Base-by-base conservation (phyloP, 2,888 invertebrate species). In the Acrobasis repandana region DNA sequence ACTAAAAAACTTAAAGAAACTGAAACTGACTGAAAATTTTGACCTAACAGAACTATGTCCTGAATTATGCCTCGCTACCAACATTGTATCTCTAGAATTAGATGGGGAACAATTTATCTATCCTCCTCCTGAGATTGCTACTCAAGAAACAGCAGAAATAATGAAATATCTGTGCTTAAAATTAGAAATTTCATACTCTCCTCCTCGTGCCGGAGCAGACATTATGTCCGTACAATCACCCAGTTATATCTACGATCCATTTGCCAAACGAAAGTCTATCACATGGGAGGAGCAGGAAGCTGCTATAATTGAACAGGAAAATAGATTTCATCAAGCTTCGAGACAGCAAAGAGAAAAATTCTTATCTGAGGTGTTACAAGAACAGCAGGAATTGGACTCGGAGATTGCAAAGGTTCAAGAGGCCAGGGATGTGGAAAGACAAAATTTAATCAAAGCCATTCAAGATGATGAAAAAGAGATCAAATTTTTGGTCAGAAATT, bases 351-450 rank as follows among this genome's bases (percentile, higher is more conserved):
- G 93, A 77, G 93, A 94, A 75, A 95, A 94, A 83, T 93, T 94
- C 73, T 73, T 90, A 34, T 70, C 79, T 20, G 74, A 85, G 68
- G 85, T 95, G 68, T 85, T 94, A 60, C 79, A 93, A 74, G 93
- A 95, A 74, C 96, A 96, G 83, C 92, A 90, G 62, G 93, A 94
- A 73, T 83, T 96, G 49, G 96, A 96, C 75, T 85, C 85, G 65
- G 94, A 96, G 83, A 93, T 96, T 67, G 93, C 93, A 63, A 95
- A 94, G 85, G 92, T 96, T 62, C 96, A 96, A 71, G 93, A 93
- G 76, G 92, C 93, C 68, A 94, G 93, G 82, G 96, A 96, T 77
- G 75, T 85, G 48, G 95, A 95, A 67, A 86, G 94, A 65, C 93
- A 92, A 72, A 90, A 88, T 70, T 81, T 95, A 52, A 92, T 95